Base-by-base conservation (phyloP, 1,140 invertebrate species). In the Leguminivora glycinivorella region DNA sequence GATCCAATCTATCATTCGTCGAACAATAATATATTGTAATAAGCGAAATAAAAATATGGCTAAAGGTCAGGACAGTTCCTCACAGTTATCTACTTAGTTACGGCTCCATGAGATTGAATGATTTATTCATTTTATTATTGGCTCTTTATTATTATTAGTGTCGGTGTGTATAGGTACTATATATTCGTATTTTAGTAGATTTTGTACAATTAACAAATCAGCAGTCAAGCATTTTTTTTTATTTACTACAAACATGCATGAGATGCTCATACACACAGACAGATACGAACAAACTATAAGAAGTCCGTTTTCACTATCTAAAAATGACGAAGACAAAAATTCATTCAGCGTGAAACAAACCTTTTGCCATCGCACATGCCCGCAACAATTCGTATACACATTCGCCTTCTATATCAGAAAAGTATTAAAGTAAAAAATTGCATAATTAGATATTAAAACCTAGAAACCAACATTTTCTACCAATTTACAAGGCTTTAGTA, bases 1-100 rank as follows among this genome's bases (percentile, higher is more conserved):
- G 70, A 72, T 58, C 40, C 68, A 80, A 76, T 80, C 75, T 60
- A 78, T 77, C 74, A 77, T 73, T 67, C 68, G 70, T 69, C 71
- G 67, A 68, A 73, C 68, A 77, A 80, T 72, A 80, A 80, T 75
- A 71, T 69, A 58, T 63, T 34, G 68, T 71, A 73, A 74, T 74
- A 79, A 70, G 66, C 69, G 40, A 40, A 70, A 75, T 68, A 67
- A 73, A 78, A 73, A 73, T 68, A 40, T 69, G 73, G 70, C 73
- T 68, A 72, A 72, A 75, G 75, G 73, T 77, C 77, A 72, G n/a
- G 70, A 63, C 22, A 31, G n/a, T 63, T 63, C 31, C 31, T 17
- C 25, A 29, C 26, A 63, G 58, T 17, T 63, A 63, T 63, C 58
- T 17, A 63, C 25, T 63, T 63, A 63, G 58, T 63, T 63, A 63